Percentiles rank a stretch among this genome's conserved stretches.
phyloP scores from a whole-genome alignment of 1,140 invertebrate species.

The Drosophila kepulauana region DNA sequence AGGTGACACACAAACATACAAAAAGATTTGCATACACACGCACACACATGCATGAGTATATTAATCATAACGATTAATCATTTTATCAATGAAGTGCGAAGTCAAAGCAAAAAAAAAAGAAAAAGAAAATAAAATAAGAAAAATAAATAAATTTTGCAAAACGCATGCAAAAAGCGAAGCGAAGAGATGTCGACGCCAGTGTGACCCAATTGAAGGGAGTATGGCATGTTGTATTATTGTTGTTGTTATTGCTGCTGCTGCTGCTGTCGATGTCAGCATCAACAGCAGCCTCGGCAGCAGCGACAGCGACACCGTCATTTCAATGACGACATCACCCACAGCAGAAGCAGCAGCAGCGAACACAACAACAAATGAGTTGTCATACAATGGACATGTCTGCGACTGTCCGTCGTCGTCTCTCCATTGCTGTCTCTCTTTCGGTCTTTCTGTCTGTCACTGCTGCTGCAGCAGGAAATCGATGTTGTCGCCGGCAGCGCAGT shows the following conservation, averaged over 20 bases:
- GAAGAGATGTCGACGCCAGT: conserved; percentile 52
- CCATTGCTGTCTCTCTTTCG: conserved; percentile 9
- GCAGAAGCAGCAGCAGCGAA: conserved; percentile 18
- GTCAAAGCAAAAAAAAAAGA: conserved; percentile 26
- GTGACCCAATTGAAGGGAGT: conserved; percentile 72
- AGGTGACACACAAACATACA: conserved; percentile 48
- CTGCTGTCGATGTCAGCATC: conserved; percentile 1
- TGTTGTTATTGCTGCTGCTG: conserved; percentile 7
- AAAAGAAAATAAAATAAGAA: conserved; percentile 25
- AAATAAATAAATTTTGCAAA: conserved; percentile 31
- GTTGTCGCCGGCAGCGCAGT: conserved; percentile 25
- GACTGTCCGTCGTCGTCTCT: conserved; percentile 1
- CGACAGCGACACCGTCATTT: conserved; percentile 31
- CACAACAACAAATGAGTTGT: conserved; percentile 71
- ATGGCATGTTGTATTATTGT: conserved; percentile 30
- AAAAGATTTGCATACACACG: background rate
- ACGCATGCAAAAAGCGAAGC: conserved; percentile 10
- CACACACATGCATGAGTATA: conserved; percentile 23
- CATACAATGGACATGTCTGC: conserved; percentile 45
- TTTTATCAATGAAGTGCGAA: conserved; percentile 79
- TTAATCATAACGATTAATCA: conserved; percentile 79
- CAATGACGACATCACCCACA: conserved; percentile 73
- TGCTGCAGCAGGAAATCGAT: conserved; percentile 51
- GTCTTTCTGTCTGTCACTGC: conserved; percentile 9
- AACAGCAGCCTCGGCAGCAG: conserved; percentile 18